phyloP scores from a whole-genome alignment of 2,113 vertebrate species.

The Coptodon bakossiorum region DNA sequence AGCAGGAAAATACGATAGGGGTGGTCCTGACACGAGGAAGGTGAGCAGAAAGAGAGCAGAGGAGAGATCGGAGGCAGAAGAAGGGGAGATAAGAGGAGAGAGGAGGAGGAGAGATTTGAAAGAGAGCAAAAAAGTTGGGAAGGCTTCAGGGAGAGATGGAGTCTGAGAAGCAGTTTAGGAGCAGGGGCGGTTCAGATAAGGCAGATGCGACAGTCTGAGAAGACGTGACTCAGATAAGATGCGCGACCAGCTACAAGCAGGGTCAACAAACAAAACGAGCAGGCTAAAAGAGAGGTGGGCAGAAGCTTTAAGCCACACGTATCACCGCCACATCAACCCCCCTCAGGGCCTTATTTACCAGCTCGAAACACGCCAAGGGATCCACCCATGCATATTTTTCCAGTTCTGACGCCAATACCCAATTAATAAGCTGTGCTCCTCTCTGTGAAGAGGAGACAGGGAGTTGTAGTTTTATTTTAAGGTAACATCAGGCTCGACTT shows the following conservation, averaged over 20 bases:
- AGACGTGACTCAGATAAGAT: conserved; percentile 8
- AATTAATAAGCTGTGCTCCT: background rate
- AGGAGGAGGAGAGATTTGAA: background rate
- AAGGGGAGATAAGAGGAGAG: background rate
- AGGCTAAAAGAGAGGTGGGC: background rate
- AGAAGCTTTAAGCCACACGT: rapidly evolving
- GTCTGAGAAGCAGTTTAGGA: conserved; percentile 11
- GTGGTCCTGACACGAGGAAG: background rate
- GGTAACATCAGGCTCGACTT: background rate
- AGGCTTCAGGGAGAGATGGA: background rate
- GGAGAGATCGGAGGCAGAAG: background rate
- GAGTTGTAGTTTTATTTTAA: background rate
- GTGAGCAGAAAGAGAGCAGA: background rate
- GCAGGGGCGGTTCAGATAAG: background rate
- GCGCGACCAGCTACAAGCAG: background rate
- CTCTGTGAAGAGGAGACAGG: background rate
- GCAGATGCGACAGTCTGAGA: background rate
- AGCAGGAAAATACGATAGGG: background rate
- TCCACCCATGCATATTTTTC: background rate
- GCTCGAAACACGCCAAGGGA: background rate
- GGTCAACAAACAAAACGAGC: background rate
- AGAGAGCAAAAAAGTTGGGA: background rate
- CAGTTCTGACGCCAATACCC: background rate
- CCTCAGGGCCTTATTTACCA: background rate
- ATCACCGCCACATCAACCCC: background rate